These are phyloP conservation scores for Gambusia affinis DNA, from an alignment of 2,113 vertebrate species.

Conservation along the genomic window DNA sequence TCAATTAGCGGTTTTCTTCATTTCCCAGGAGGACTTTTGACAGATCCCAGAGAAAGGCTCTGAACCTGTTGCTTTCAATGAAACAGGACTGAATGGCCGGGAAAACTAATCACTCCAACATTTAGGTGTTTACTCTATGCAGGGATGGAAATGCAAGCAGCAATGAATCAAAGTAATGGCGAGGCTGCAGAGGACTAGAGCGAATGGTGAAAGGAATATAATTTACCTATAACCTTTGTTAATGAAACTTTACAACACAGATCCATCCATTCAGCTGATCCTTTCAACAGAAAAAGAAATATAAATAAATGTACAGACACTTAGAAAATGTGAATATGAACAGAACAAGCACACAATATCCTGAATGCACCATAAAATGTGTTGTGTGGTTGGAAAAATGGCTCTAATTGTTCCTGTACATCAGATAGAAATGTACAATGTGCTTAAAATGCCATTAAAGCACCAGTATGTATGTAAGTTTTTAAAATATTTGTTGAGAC, in stretches of 20 bases:
- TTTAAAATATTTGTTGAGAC: too few relatives aligned
- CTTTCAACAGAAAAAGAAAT: background rate
- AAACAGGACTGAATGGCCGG: slow-evolving; percentile 39
- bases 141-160: slow-evolving; percentile 17
- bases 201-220: slow-evolving; percentile 25
- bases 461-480: too few relatives aligned
- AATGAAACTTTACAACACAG: slow-evolving; percentile 1
- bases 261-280: background rate
- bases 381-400: background rate
- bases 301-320: background rate
- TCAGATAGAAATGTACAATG: background rate
- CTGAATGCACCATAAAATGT: background rate
- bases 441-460: too few relatives aligned
- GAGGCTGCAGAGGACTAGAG: slow-evolving; percentile 19
- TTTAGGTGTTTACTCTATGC: slow-evolving; percentile 36
- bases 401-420: too few relatives aligned
- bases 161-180: slow-evolving; percentile 26
- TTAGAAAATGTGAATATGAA: background rate
- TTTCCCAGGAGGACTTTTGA: slow-evolving; percentile 44
- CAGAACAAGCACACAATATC: background rate
- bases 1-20: slow-evolving; percentile 52
- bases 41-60: slow-evolving; percentile 16
- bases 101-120: slow-evolving; percentile 39
- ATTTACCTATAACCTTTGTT: slow-evolving; percentile 19
- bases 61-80: slow-evolving; percentile 49